Conservation (phyloP, 2,888 invertebrate species). For the Fissipunctia ypsillon region DNA sequence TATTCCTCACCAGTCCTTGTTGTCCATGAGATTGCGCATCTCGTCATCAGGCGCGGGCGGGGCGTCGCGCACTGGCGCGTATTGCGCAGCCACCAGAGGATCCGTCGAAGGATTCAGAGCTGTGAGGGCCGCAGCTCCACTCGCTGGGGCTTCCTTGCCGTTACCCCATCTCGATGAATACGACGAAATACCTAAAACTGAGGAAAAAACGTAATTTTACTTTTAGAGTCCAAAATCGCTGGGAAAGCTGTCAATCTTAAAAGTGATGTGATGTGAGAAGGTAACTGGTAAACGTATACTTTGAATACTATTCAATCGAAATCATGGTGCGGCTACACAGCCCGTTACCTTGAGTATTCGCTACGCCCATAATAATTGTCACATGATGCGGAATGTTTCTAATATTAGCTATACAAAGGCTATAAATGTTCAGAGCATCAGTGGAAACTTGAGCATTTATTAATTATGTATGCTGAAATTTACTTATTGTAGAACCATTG, state of each 20-base stretch:
- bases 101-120: constrained; percentile 94
- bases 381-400: constrained; percentile 39
- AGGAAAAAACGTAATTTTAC: neutral
- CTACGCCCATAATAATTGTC: constrained; percentile 37
- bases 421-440: constrained; percentile 14
- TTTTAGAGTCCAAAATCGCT: neutral
- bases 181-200: constrained; percentile 81
- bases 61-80: constrained; percentile 94
- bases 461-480: constrained; percentile 24
- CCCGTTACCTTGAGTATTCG: constrained; percentile 44
- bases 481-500: constrained; percentile 11
- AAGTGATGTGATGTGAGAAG: neutral
- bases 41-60: constrained; percentile 93
- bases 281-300: neutral
- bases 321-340: constrained; percentile 11
- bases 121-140: constrained; percentile 90
- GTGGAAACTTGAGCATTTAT: constrained; percentile 33
- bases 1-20: constrained; percentile 92
- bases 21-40: constrained; percentile 94
- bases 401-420: constrained; percentile 38
- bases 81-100: constrained; percentile 93
- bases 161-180: constrained; percentile 86
- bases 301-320: constrained; percentile 10
- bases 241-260: neutral
- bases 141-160: constrained; percentile 89